Conservation (phyloP, 2,113 vertebrate species). For the Poecile atricapillus region DNA sequence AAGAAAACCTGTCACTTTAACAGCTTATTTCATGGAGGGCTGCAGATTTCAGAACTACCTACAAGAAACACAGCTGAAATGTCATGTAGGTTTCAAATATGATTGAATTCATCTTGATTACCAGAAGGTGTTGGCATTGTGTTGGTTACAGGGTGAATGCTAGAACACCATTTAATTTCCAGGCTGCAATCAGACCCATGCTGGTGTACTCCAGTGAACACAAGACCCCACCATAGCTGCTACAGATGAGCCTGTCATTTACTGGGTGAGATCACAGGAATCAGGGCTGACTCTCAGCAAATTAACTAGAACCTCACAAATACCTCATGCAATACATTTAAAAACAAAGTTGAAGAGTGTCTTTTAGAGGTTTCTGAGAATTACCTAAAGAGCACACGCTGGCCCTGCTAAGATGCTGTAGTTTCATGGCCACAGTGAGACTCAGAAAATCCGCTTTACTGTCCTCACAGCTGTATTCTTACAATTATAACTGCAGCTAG, state of each 20-base stretch:
- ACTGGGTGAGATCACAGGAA: background rate
- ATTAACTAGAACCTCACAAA: background rate
- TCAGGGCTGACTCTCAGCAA: background rate
- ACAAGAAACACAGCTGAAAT: background rate
- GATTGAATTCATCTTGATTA: background rate
- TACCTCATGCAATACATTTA: background rate
- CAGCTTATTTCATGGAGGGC: background rate
- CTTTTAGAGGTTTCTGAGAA: background rate
- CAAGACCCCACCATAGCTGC: background rate
- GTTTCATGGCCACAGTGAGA: fast-evolving
- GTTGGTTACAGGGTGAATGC: background rate
- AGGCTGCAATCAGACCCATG: background rate
- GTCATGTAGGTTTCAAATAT: background rate
- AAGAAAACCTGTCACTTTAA: background rate
- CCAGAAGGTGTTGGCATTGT: background rate
- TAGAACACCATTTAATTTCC: background rate
- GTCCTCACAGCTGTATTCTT: background rate
- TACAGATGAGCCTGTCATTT: background rate
- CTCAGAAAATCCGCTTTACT: background rate
- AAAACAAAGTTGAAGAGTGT: background rate
- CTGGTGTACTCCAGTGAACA: background rate
- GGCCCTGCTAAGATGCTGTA: background rate
- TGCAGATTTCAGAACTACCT: background rate
- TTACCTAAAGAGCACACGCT: fast-evolving
- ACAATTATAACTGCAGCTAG: background rate